Conservation (phyloP, 2,113 vertebrate genomes). For the Micromys minutus region DNA sequence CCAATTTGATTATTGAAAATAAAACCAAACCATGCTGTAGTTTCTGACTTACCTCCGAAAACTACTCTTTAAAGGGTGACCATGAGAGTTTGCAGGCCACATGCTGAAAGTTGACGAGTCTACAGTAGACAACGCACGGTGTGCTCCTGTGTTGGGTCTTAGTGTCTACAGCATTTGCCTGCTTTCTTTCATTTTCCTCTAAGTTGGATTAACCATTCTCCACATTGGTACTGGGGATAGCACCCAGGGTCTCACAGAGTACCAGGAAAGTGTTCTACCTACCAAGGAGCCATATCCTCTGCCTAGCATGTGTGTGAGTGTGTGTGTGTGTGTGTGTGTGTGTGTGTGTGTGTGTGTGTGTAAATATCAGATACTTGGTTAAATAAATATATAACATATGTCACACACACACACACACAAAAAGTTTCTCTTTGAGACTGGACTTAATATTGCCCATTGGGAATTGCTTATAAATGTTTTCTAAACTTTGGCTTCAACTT, state of each 20-base stretch:
- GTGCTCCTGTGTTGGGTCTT: not conserved
- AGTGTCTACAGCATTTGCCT: not conserved
- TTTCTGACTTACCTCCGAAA: not conserved
- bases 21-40: not conserved
- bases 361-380: not conserved
- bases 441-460: constrained; percentile 34
- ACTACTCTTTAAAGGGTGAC: not conserved
- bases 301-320: not conserved
- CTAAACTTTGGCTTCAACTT: constrained; percentile 34
- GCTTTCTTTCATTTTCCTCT: constrained; percentile 25
- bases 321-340: not conserved
- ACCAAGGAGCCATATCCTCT: not conserved
- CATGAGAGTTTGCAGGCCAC: not conserved
- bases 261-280: not conserved
- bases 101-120: not conserved
- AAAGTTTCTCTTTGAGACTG: constrained; percentile 47
- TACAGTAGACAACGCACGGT: not conserved
- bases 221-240: not conserved
- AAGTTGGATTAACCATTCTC: not conserved
- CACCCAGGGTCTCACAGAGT: not conserved
- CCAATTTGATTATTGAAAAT: not conserved
- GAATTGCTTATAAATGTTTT: constrained; percentile 42
- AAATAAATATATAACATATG: not conserved
- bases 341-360: too few relatives aligned
- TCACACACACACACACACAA: not conserved